Evolutionary conservation across 2,888 invertebrate species (phyloP).

Genomic region (Apodemia mormo): DNA sequence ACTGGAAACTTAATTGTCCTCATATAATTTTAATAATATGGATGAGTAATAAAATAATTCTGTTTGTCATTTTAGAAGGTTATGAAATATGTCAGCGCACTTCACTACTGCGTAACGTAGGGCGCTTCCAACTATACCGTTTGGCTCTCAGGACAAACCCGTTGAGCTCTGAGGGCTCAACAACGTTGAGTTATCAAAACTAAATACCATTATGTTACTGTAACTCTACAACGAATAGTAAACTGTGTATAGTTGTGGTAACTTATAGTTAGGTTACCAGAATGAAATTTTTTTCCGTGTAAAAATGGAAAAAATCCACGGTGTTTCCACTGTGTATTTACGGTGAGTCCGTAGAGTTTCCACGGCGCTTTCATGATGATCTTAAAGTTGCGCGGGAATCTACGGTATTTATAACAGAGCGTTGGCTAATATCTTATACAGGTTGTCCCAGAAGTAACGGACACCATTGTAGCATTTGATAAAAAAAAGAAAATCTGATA

Average conservation of each 20-base stretch:
- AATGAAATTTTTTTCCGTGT: neutral
- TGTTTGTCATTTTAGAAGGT: neutral
- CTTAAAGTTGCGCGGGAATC: too few relatives aligned
- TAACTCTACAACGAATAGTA: neutral
- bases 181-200: neutral
- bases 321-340: too few relatives aligned
- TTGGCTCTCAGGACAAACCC: neutral
- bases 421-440: too few relatives aligned
- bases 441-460: too few relatives aligned
- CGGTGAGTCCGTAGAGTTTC: too few relatives aligned
- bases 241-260: neutral
- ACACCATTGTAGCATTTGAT: too few relatives aligned
- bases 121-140: neutral
- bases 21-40: neutral
- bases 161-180: neutral
- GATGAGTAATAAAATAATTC: neutral
- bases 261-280: neutral
- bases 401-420: too few relatives aligned
- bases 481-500: too few relatives aligned
- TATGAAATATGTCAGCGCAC: neutral
- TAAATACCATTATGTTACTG: neutral
- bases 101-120: neutral
- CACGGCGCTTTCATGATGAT: too few relatives aligned
- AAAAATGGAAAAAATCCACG: too few relatives aligned
- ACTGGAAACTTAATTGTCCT: neutral